Percentiles rank a stretch among this genome's conserved stretches.
phyloP scores from a whole-genome alignment of 92 coral and sea anemone genomes.

The Epizoanthus illoricatus region DNA sequence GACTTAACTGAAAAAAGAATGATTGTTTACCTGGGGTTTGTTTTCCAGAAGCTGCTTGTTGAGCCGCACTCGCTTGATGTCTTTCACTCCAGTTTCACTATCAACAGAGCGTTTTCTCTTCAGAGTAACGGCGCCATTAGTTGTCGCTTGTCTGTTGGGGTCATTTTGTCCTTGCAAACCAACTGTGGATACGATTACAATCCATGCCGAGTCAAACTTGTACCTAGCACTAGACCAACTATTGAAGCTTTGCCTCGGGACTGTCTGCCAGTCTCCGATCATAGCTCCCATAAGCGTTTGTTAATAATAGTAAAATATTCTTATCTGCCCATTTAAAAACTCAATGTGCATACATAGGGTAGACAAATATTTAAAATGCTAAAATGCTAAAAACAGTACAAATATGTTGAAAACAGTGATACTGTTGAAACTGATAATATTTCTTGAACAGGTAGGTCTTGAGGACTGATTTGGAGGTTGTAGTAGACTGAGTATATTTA shows the following conservation, averaged over 20 bases:
- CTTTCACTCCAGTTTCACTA: constrained; percentile 1
- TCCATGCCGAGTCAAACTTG: not conserved
- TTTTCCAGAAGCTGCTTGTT: constrained; percentile 9
- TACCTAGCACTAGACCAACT: not conserved
- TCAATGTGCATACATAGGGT: too few relatives aligned
- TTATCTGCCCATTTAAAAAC: too few relatives aligned
- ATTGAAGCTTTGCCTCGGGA: not conserved
- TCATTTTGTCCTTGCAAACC: not conserved
- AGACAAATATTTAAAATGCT: too few relatives aligned
- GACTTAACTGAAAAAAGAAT: too few relatives aligned
- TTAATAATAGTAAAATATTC: too few relatives aligned
- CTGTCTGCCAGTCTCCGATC: not conserved
- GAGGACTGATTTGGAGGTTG: too few relatives aligned
- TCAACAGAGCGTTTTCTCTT: constrained; percentile 25
- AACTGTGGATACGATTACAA: constrained; percentile 12
- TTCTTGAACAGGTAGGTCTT: too few relatives aligned
- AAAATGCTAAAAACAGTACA: too few relatives aligned
- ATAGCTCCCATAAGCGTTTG: too few relatives aligned
- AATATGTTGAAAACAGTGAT: too few relatives aligned
- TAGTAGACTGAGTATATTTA: too few relatives aligned
- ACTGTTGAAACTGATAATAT: too few relatives aligned
- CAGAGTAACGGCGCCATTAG: not conserved
- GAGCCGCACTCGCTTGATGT: constrained; percentile 27
- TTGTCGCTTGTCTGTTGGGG: not conserved
- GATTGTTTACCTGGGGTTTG: constrained; percentile 3